Evolutionary conservation across 30 jellyfish, hydroid and myxozoan species (phyloP).

Genomic region (Aurelia coerulea): DNA sequence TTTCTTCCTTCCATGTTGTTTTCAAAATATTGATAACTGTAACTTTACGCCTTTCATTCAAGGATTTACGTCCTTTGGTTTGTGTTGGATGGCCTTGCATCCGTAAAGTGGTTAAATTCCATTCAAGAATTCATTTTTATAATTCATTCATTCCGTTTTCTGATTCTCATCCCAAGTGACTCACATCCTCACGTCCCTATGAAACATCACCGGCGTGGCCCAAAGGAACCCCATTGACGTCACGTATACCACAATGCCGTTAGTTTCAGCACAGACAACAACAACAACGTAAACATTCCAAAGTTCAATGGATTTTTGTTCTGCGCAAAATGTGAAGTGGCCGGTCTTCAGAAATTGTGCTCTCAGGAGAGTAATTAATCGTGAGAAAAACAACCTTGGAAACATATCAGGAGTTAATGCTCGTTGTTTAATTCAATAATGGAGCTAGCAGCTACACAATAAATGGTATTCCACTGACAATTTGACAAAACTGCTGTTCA

Average conservation of each 20-base stretch:
- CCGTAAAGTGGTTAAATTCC: conserved; percentile 51
- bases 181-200: conserved; percentile 43
- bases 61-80: conserved; percentile 25
- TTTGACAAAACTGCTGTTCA: too few relatives aligned
- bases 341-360: not conserved
- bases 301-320: not conserved
- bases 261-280: not conserved
- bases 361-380: not conserved
- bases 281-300: conserved; percentile 27
- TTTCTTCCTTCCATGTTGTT: conserved; percentile 25
- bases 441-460: too few relatives aligned
- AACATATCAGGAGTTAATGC: too few relatives aligned
- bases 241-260: conserved; percentile 39
- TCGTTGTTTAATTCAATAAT: too few relatives aligned
- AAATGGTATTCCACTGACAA: too few relatives aligned
- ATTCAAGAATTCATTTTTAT: conserved; percentile 11
- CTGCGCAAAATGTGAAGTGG: not conserved
- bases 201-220: conserved; percentile 3
- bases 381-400: too few relatives aligned
- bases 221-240: conserved; percentile 21
- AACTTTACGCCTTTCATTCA: not conserved
- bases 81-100: conserved; percentile 25
- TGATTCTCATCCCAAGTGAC: conserved; percentile 3
- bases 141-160: not conserved
- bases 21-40: not conserved